Conservation (phyloP, 2,888 invertebrate species). For the Drosophila formosana region DNA sequence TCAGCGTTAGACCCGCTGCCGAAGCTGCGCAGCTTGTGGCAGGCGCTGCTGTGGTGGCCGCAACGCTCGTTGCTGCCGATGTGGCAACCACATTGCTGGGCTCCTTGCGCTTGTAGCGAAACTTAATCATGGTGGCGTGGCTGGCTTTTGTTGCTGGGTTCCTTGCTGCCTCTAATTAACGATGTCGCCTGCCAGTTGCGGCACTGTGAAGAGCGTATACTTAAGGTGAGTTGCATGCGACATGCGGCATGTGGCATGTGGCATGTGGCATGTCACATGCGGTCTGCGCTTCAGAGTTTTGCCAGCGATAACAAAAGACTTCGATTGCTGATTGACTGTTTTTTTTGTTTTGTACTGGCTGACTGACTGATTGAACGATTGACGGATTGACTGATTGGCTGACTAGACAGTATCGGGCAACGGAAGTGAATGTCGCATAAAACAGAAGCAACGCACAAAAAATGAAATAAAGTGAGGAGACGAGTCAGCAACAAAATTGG, state of each 20-base stretch:
- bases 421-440: conserved; percentile 57
- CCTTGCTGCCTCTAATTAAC: conserved; percentile 2
- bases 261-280: background rate
- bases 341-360: conserved; percentile 5
- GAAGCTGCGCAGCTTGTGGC: background rate
- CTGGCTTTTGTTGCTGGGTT: background rate
- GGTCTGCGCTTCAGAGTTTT: conserved; percentile 6
- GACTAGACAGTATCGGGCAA: conserved; percentile 23
- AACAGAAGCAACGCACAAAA: conserved; percentile 24
- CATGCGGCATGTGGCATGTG: conserved; percentile 9
- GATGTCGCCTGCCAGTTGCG: conserved; percentile 6
- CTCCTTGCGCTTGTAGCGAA: conserved; percentile 89
- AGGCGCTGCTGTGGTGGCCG: background rate
- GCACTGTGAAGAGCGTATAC: conserved; percentile 7
- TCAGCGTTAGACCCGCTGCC: too few species aligned
- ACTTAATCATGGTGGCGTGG: conserved; percentile 87
- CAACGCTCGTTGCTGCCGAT: background rate
- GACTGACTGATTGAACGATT: background rate
- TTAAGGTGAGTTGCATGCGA: conserved; percentile 5
- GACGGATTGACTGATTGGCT: conserved; percentile 22
- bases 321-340: conserved; percentile 3
- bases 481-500: conserved; percentile 9
- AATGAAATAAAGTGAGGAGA: conserved; percentile 17
- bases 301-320: conserved; percentile 18
- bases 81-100: conserved; percentile 77